Conservation (phyloP, 2,113 vertebrate species). For the Alethe castanea region DNA sequence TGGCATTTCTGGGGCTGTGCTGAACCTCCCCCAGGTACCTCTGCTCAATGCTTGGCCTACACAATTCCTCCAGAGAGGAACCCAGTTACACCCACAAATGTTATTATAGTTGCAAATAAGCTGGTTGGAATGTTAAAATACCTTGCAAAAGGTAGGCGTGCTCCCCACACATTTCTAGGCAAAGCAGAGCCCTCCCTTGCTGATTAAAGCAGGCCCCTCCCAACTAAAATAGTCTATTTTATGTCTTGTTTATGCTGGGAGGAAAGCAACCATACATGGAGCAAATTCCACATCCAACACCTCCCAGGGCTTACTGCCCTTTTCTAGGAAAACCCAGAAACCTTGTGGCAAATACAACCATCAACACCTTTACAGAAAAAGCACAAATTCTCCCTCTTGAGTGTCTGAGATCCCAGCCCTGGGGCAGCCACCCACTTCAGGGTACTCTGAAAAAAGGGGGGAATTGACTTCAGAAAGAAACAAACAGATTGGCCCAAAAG, state of each 20-base stretch:
- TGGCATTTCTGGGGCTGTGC: neutral
- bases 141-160: neutral
- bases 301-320: neutral
- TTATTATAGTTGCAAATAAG: neutral
- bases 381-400: neutral
- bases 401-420: neutral
- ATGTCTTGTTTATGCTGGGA: fast-evolving
- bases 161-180: neutral
- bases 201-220: neutral
- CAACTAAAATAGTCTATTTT: neutral
- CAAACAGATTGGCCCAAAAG: neutral
- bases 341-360: neutral
- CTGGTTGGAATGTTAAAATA: neutral
- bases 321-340: neutral
- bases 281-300: neutral
- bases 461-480: neutral
- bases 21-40: neutral
- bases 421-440: fast-evolving
- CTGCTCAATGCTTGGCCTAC: neutral
- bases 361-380: neutral
- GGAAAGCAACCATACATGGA: neutral
- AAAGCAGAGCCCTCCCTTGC: neutral
- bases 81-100: neutral
- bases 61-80: neutral
- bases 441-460: neutral